Evolutionary conservation across 2,113 vertebrate genomes (phyloP).

Genomic region (human (Homo sapiens)): GRCh38 chr20:19624001-19624500

Average conservation of each 20-base stretch:
- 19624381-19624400: neutral
- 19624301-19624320: neutral
- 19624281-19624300: neutral
- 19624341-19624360: neutral
- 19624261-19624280: neutral
- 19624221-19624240: neutral
- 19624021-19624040: neutral
- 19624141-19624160: neutral
- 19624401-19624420: constrained; percentile 2
- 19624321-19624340: neutral
- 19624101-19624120: neutral
- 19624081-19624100: neutral
- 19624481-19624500: neutral
- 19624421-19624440: neutral
- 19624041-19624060: neutral
- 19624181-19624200: neutral
- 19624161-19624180: neutral
- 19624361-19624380: neutral
- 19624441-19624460: neutral
- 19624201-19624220: neutral
- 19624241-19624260: neutral
- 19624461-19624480: neutral
- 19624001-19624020: neutral
- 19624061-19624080: neutral
- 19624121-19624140: neutral